Percentiles rank a stretch among this genome's conserved stretches.
phyloP scores from a whole-genome alignment of 2,888 invertebrate genomes.

The Harmothoe impar region DNA sequence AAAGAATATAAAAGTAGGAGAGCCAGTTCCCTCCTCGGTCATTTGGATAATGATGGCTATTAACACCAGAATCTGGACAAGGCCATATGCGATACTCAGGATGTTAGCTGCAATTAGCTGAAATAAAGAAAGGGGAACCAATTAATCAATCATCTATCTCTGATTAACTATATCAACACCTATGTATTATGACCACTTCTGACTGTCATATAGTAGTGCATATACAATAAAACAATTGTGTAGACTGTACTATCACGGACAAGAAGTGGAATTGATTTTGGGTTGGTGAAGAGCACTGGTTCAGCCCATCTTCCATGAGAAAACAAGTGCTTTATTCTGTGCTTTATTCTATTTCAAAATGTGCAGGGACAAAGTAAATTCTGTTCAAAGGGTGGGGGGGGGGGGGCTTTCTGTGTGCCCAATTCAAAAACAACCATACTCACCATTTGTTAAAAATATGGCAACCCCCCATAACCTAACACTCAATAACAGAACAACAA shows the following conservation, averaged over 20 bases:
- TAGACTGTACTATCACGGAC: too few relatives aligned
- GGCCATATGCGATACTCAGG: conserved; percentile 73
- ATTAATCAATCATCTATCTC: neutral
- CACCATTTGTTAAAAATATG: too few relatives aligned
- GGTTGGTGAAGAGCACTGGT: too few relatives aligned
- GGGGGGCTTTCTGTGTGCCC: too few relatives aligned
- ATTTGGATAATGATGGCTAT: conserved; percentile 87
- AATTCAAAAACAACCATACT: too few relatives aligned
- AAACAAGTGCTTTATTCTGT: too few relatives aligned
- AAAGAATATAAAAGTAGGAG: conserved; percentile 83
- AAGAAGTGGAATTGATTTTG: neutral
- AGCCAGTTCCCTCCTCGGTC: conserved; percentile 92
- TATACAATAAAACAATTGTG: neutral
- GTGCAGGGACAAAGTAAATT: too few relatives aligned
- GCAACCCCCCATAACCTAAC: too few relatives aligned
- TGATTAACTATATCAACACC: neutral
- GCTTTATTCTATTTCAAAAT: too few relatives aligned
- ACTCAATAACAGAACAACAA: too few relatives aligned
- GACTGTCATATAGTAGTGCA: neutral
- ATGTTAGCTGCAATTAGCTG: conserved; percentile 86
- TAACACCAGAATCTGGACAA: conserved; percentile 76
- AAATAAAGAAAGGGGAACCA: conserved; percentile 46
- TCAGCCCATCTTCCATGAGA: too few relatives aligned
- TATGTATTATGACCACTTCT: neutral
- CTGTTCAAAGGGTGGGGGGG: too few relatives aligned